Evolutionary conservation across 2,113 vertebrate genomes (phyloP), one percentile per base, ranked within the genome.

Genomic region (Monopterus albus): DNA sequence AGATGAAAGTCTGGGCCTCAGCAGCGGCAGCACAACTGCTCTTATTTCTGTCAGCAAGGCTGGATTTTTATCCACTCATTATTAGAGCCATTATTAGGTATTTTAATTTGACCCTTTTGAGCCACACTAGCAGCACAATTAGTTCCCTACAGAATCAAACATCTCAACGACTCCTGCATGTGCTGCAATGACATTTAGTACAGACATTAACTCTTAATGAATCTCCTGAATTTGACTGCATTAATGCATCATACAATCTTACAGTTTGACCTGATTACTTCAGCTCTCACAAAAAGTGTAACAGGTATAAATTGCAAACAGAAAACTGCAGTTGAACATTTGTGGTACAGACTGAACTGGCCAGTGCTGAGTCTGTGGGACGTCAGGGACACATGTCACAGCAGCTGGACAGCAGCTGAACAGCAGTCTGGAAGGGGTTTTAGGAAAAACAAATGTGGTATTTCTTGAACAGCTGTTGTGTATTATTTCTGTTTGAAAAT

Each of bases 1-100:
- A 75, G 75, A 79, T 45, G 75, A 72, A 28, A 36, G 64, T n/a
- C 64, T 8, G 69, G 68, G 70, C 35, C 53, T 40, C 51, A 25
- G 72, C 70, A 57, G 67, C 47, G 18, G 18, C 67, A 33, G 11
- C 29, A 28, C 15, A 59, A 9, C 62, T 11, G 53, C 49, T 63
- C 67, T 58, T 43, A 33, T 59, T 69, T 45, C 60, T 55, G 35
- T 63, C 74, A 21, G 2, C 57, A 1, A 17, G 26, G 40, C 31
- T 8, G 40, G 21, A 33, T 21, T n/a, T 31, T 36, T 1, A 13
- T 23, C 0, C 15, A 42, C 38, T 52, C 31, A 12, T 60, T 18
- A 2, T 33, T 72, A 47, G 7, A 18, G 43, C 1, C 1, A 2
- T 57, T 43, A 15, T 45, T 33, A 3, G 26, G 66, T 13, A 14